A percentile compares a stretch with the other conserved stretches of the same genome.
phyloP scores from a whole-genome alignment of 2,797 vertebrate genomes.

The Sylvia borin region DNA sequence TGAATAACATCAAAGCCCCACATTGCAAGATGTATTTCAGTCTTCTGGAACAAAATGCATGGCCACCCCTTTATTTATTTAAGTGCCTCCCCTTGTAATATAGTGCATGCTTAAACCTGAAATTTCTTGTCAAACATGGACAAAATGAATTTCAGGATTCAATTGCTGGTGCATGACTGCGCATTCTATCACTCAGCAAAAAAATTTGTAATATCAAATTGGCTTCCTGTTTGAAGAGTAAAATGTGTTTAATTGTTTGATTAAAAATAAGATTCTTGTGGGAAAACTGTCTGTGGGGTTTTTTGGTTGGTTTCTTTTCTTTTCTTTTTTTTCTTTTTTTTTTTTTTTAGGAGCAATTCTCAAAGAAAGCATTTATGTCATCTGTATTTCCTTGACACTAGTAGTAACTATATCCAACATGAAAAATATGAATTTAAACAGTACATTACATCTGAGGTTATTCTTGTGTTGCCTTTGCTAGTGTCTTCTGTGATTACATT shows the following conservation, averaged over 20 bases:
- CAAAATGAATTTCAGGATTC: slow-evolving; percentile 35
- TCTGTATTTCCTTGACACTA: slow-evolving; percentile 14
- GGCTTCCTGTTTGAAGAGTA: slow-evolving; percentile 14
- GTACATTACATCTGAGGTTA: background rate
- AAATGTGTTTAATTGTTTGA: slow-evolving; percentile 22
- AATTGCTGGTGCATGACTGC: slow-evolving; percentile 20
- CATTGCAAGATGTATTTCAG: slow-evolving; percentile 66
- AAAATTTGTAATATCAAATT: slow-evolving; percentile 55
- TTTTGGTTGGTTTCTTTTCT: background rate
- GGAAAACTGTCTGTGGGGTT: background rate
- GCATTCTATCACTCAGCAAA: slow-evolving; percentile 53
- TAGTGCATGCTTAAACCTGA: slow-evolving; percentile 22
- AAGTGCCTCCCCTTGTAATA: slow-evolving; percentile 24
- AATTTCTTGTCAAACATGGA: slow-evolving; percentile 5
- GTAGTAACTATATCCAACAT: background rate
- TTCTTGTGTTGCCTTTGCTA: slow-evolving; percentile 12
- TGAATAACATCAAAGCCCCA: slow-evolving; percentile 75
- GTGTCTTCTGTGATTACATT: background rate
- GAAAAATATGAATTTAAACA: slow-evolving; percentile 21
- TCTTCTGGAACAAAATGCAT: slow-evolving; percentile 64
- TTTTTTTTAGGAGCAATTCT: background rate
- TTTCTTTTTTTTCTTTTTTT: background rate
- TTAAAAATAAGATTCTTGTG: slow-evolving; percentile 2
- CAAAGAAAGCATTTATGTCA: background rate
- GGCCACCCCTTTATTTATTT: slow-evolving; percentile 14